These are phyloP conservation scores for Hylaeus anthracinus DNA, from an alignment of 1,140 invertebrate species.

Conservation along the genomic window DNA sequence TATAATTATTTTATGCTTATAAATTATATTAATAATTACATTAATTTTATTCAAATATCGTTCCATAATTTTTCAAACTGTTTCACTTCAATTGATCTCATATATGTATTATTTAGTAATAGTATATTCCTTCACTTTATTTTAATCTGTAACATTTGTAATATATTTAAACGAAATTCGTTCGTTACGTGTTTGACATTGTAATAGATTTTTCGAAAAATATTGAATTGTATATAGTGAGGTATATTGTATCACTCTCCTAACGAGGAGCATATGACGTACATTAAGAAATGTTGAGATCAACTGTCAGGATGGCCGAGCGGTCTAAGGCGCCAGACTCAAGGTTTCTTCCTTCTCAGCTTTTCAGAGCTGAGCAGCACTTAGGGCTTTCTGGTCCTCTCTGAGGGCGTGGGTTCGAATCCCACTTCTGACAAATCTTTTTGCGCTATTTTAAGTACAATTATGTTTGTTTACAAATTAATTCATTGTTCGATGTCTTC, in stretches of 20 bases:
- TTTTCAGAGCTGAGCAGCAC: slow-evolving; percentile 33
- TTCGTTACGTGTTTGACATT: neutral
- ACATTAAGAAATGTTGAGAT: neutral
- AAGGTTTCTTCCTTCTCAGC: slow-evolving; percentile 64
- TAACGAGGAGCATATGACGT: neutral
- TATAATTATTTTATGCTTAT: neutral
- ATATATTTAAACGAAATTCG: neutral
- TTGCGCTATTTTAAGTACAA: slow-evolving; percentile 38
- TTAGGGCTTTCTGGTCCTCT: slow-evolving; percentile 65
- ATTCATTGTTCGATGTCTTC: neutral
- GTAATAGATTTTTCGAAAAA: neutral
- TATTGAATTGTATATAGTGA: neutral
- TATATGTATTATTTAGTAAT: neutral
- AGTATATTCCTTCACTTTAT: neutral
- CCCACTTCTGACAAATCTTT: slow-evolving; percentile 65
- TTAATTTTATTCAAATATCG: no score
- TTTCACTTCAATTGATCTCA: neutral
- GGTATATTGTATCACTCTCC: neutral
- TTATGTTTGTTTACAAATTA: neutral
- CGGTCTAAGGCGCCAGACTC: slow-evolving; percentile 71
- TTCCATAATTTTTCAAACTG: neutral
- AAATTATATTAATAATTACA: neutral
- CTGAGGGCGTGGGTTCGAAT: slow-evolving; percentile 68
- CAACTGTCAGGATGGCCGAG: slow-evolving; percentile 62
- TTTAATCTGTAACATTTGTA: neutral